phyloP scores from a whole-genome alignment of 2,797 vertebrate species.

The Pangasius krempfi region DNA sequence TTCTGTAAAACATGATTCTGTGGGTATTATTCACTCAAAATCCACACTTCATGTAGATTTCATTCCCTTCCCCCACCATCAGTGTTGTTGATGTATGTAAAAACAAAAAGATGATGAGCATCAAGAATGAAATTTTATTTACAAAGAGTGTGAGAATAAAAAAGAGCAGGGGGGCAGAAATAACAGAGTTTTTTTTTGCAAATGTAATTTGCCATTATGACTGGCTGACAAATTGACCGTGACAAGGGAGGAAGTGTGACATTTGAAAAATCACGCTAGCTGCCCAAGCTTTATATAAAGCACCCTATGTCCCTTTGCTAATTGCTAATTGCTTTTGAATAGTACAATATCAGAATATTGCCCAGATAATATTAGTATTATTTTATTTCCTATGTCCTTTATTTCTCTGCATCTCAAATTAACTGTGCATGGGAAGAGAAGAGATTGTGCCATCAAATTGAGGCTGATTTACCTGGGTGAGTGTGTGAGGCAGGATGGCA shows the following conservation, averaged over 20 bases:
- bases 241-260: slow-evolving; percentile 52
- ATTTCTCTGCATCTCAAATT: slow-evolving; percentile 7
- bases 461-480: neutral
- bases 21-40: neutral
- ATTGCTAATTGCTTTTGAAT: slow-evolving; percentile 35
- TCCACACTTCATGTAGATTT: neutral
- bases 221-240: slow-evolving; percentile 56
- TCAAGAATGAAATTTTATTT: slow-evolving; percentile 73
- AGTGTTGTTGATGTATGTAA: neutral
- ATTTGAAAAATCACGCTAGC: slow-evolving; percentile 57
- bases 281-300: slow-evolving; percentile 40
- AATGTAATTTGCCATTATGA: slow-evolving; percentile 71
- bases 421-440: slow-evolving; percentile 1
- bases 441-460: neutral
- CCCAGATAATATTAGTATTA: slow-evolving; percentile 26
- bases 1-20: neutral
- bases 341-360: slow-evolving; percentile 17
- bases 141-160: slow-evolving; percentile 56
- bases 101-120: slow-evolving; percentile 76
- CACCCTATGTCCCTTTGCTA: slow-evolving; percentile 24
- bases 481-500: neutral
- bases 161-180: neutral
- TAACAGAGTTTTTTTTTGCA: slow-evolving; percentile 57
- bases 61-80: neutral
- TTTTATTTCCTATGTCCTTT: slow-evolving; percentile 17